Evolutionary conservation across 2,888 invertebrate genomes (phyloP).

Genomic region (Byasa hedistus): DNA sequence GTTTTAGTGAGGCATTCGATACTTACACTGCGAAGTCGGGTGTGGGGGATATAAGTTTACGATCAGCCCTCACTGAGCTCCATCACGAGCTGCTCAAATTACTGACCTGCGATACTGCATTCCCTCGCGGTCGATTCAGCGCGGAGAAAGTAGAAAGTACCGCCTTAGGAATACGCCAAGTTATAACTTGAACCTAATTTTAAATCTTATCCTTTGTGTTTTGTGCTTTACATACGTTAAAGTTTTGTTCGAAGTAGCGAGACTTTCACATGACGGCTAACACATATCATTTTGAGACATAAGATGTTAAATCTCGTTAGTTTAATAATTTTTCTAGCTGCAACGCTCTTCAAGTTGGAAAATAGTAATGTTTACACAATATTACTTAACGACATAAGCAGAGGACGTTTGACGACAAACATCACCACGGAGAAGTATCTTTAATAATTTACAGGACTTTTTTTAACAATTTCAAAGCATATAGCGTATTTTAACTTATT

Average conservation of each 20-base stretch:
- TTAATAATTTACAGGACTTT: too few species aligned
- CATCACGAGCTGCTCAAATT: constrained; percentile 14
- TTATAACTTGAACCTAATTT: constrained; percentile 16
- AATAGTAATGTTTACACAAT: too few species aligned
- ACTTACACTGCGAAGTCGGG: background rate
- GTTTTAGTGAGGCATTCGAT: background rate
- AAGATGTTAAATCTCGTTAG: too few species aligned
- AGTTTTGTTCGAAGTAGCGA: too few species aligned
- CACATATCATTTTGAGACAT: too few species aligned
- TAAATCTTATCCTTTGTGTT: constrained; percentile 3
- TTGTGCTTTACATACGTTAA: constrained; percentile 5
- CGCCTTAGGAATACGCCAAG: background rate
- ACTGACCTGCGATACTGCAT: constrained; percentile 19
- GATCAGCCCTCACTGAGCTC: background rate
- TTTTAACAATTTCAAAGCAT: background rate
- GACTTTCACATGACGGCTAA: too few species aligned
- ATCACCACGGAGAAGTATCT: too few species aligned
- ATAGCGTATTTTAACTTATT: too few species aligned
- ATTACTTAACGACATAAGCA: too few species aligned
- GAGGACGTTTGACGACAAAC: too few species aligned
- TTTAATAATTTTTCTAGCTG: too few species aligned
- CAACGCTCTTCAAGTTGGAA: too few species aligned
- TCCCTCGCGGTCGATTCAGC: constrained; percentile 15
- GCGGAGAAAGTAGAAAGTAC: constrained; percentile 26
- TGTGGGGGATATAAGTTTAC: background rate